Base-by-base conservation (phyloP, 2,113 vertebrate genomes). In the Etheostoma cragini region DNA sequence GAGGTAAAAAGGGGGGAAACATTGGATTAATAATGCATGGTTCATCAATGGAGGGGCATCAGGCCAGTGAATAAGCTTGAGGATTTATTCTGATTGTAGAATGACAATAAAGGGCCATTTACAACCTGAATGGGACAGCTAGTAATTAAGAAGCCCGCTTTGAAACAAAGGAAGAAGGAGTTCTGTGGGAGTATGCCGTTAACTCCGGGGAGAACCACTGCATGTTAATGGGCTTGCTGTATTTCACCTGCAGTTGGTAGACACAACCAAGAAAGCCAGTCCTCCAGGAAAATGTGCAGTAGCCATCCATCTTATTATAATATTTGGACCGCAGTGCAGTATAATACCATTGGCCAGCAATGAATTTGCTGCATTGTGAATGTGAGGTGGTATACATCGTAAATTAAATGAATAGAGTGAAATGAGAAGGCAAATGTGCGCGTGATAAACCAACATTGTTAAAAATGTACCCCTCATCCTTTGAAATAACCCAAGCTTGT, bases 11-110 rank as follows among this genome's bases (percentile, higher is more conserved):
- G 64, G 58, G 76, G 66, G 56, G 26, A 57, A 93, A 89, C 64
- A 92, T 80, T 53, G 85, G 82, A 94, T 94, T 91, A 94, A 94
- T 94, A 94, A 95, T 90, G 92, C 92, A 88, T 89, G 75, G 88
- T 82, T 95, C 89, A 91, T 94, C 93, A 93, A 88, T 87, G 71
- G 63, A 80, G 82, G 92, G 81, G 73, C 91, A 87, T 88, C 85
- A 87, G 74, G 81, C 88, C 69, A 84, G 89, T 93, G 90, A 96
- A 94, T 87, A 88, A 83, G 78, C 76, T 87, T 52, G 67, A 93
- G 85, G 91, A 96, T 91, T 96, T 95, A 95, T 89, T 94, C 78
- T 94, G 88, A 92, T 93, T 93, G 94, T 93, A 93, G 85, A 92
- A 91, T 84, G 83, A 85, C 82, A 94, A 88, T 95, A 95, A 95